Base-by-base conservation (phyloP, 2,888 invertebrate genomes). In the Synergus umbraculus region DNA sequence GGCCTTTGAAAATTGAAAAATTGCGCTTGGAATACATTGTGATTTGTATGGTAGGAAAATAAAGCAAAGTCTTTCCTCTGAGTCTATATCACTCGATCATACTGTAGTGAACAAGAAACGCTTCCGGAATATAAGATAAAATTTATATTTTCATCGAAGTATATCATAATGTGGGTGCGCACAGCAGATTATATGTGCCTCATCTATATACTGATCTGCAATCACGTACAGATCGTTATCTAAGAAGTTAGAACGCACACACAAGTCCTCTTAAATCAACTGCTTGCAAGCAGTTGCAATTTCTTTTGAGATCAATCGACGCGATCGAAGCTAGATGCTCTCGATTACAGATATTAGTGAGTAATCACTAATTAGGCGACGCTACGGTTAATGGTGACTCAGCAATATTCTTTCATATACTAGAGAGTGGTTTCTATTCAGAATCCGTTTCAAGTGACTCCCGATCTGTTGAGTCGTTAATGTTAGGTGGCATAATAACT, bases 401-500 rank as follows among this genome's bases (percentile, higher is more conserved):
- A 73, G 46, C 8, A 46, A 22, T 43, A 67, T 46, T 46, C 22
- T 22, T 67, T 67, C 18, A 46, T 43, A n/a, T 43, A n/a, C 43
- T 44, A 10, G 3, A 18, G 18, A 29, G 13, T 29, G 13, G 29
- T 73, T n/a, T 58, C 73, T 54, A 73, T 73, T 49, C 49, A 73
- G 73, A 73, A 49, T 73, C 37, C n/a, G 29, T 58, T 73, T 58
- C 37, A n/a, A n/a, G 15, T 10, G 49, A 29, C 46, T n/a, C 37
- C 37, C 37, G n/a, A 73, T 10, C 43, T 43, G 43, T 66, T 43
- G 66, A 66, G 43, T 66, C 18, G 66, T 49, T 49, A 73, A 49
- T 46, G 69, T 15, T 58, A 73, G 73, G 54, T 54, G 73, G 69
- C 65, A 58, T 78, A 76, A 79, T 80, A 69, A 77, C 76, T 78